These are phyloP conservation scores for Hydropsyche tenuis DNA, from an alignment of 1,140 invertebrate species.

Conservation along the genomic window DNA sequence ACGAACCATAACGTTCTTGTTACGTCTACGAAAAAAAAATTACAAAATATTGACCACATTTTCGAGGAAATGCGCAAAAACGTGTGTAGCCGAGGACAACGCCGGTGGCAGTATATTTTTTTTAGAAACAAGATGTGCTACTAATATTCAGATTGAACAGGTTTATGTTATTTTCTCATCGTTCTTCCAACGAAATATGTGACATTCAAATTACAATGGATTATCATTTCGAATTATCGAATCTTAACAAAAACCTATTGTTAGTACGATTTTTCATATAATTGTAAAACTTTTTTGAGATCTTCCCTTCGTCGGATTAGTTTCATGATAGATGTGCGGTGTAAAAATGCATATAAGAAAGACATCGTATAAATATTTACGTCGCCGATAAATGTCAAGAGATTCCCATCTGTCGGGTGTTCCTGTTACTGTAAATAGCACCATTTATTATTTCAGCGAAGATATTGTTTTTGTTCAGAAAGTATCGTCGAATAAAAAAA, in stretches of 20 bases:
- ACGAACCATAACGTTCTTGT: not conserved
- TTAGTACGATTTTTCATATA: not conserved
- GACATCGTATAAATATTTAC: slow-evolving; percentile 22
- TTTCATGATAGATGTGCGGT: not conserved
- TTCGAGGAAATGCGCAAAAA: not conserved
- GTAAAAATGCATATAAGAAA: not conserved
- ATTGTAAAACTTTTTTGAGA: not conserved
- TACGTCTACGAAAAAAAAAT: too few relatives aligned
- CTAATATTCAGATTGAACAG: too few relatives aligned
- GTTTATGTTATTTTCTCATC: too few relatives aligned
- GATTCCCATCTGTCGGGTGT: slow-evolving; percentile 20
- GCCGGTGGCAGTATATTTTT: not conserved
- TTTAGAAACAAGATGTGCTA: too few relatives aligned
- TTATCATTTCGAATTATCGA: too few relatives aligned
- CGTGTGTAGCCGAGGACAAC: not conserved
- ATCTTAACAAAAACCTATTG: too few relatives aligned
- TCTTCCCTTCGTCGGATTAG: not conserved
- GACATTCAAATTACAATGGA: too few relatives aligned
- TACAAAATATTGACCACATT: slow-evolving; percentile 8
- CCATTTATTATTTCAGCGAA: not conserved
- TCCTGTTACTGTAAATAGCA: slow-evolving; percentile 22
- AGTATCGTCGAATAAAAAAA: not conserved
- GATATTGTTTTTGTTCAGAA: not conserved
- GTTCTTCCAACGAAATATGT: too few relatives aligned
- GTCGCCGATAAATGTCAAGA: slow-evolving; percentile 25